Evolutionary conservation across 1,140 invertebrate species (phyloP).

Genomic region (Papilio aristodemus): DNA sequence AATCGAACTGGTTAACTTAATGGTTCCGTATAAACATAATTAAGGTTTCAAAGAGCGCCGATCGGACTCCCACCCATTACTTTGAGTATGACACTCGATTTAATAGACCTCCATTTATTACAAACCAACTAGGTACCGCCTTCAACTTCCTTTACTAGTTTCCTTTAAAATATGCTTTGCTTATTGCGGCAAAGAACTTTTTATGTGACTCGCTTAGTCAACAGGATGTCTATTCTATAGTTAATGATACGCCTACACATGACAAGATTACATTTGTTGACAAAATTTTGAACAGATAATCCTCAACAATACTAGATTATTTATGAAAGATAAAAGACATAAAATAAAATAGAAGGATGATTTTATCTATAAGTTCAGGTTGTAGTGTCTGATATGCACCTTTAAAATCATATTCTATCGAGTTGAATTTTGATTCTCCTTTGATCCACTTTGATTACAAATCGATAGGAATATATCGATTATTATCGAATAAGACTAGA

Average conservation of each 20-base stretch:
- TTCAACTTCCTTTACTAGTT: constrained; percentile 14
- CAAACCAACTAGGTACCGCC: constrained; percentile 16
- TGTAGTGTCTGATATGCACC: too few relatives aligned
- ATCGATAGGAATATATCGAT: too few relatives aligned
- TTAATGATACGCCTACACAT: background rate
- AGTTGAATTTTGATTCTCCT: too few relatives aligned
- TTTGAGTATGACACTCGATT: constrained; percentile 68
- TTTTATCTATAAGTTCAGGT: too few relatives aligned
- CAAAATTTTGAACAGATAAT: background rate
- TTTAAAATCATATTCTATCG: too few relatives aligned
- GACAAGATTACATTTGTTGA: background rate
- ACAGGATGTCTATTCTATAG: background rate
- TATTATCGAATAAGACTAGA: too few relatives aligned
- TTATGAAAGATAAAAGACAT: background rate
- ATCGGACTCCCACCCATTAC: constrained; percentile 60
- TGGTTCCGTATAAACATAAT: constrained; percentile 72
- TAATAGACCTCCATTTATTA: constrained; percentile 58
- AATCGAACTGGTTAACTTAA: constrained; percentile 67
- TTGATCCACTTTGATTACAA: too few relatives aligned
- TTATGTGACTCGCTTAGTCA: background rate
- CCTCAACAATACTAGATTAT: background rate
- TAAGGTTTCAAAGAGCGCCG: constrained; percentile 70
- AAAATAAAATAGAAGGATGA: background rate
- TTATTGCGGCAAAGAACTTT: background rate
- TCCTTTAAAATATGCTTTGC: background rate